Percentiles rank a stretch among this genome's conserved stretches.
phyloP scores from a whole-genome alignment of 2,797 vertebrate species.

The Hemibagrus guttatus region DNA sequence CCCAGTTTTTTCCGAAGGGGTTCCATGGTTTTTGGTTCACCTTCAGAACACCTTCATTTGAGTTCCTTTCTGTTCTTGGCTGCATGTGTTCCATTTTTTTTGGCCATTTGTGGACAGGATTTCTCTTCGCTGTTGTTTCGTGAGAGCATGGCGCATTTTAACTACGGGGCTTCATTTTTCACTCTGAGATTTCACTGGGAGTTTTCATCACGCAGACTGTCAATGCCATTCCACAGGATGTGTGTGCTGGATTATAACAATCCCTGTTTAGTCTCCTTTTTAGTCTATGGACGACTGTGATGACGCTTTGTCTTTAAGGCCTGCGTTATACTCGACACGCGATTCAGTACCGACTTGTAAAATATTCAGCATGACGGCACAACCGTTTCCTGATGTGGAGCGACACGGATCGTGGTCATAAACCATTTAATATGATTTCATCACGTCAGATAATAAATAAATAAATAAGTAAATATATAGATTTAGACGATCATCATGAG shows the following conservation, averaged over 20 bases:
- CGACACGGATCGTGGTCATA: background rate
- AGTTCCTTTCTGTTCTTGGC: conserved; percentile 45
- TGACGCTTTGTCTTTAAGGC: background rate
- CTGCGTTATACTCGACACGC: background rate
- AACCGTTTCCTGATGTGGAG: background rate
- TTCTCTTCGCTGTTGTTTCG: conserved; percentile 28
- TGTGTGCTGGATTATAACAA: conserved; percentile 11
- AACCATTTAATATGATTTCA: background rate
- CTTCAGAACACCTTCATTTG: conserved; percentile 23
- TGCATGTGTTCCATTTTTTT: conserved; percentile 49
- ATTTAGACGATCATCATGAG: background rate
- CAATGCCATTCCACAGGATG: conserved; percentile 12
- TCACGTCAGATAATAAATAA: background rate
- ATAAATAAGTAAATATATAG: background rate
- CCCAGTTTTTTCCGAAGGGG: conserved; percentile 20
- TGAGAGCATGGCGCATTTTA: conserved; percentile 47
- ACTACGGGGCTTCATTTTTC: conserved; percentile 25
- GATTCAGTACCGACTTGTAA: background rate
- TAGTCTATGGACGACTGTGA: background rate
- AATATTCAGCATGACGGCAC: too few species aligned
- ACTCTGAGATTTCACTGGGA: conserved; percentile 14
- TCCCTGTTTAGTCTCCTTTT: background rate
- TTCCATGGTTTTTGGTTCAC: conserved; percentile 36
- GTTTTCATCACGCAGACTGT: background rate
- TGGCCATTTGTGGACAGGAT: conserved; percentile 3